A percentile compares a stretch with the other conserved stretches of the same genome.
Evolutionary conservation across 2,113 vertebrate species (phyloP).

Genomic region (Perca flavescens): DNA sequence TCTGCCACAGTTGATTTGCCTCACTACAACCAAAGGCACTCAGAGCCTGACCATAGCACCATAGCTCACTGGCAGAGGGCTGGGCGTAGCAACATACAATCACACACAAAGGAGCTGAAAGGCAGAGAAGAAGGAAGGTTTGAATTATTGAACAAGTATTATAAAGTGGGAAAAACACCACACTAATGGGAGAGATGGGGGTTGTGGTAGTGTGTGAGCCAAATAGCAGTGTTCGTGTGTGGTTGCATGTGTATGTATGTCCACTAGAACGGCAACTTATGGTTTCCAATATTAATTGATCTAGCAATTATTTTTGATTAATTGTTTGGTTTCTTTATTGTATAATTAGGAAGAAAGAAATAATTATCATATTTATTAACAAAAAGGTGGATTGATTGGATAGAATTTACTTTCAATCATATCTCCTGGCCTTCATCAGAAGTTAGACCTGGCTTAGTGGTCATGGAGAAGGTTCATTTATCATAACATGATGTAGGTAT

Average conservation of each 20-base stretch:
- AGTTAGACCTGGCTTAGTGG: too few species aligned
- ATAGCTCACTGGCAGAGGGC: slow-evolving; percentile 40
- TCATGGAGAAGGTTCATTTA: not conserved
- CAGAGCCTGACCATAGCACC: slow-evolving; percentile 39
- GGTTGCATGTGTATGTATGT: too few species aligned
- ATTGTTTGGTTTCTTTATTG: too few species aligned
- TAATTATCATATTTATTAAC: too few species aligned
- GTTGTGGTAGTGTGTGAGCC: not conserved
- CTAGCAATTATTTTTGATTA: too few species aligned
- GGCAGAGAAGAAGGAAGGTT: slow-evolving; percentile 3
- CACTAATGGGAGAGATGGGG: slow-evolving; percentile 25
- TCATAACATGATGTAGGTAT: not conserved
- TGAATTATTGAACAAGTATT: slow-evolving; percentile 71
- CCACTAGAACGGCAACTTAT: too few species aligned
- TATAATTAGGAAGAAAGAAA: too few species aligned
- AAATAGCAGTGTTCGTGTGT: not conserved
- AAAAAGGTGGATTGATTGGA: not conserved
- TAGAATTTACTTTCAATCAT: not conserved
- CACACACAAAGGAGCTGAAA: slow-evolving; percentile 42
- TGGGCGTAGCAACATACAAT: slow-evolving; percentile 42
- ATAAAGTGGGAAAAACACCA: slow-evolving; percentile 40
- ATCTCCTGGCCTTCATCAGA: not conserved
- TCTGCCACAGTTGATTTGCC: slow-evolving; percentile 76
- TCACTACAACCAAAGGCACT: slow-evolving; percentile 73
- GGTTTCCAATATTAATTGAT: too few species aligned